Percentiles rank a stretch among this genome's conserved stretches.
These are phyloP conservation scores for Choreutis nemorana DNA, from an alignment of 2,888 invertebrate genomes.

Conservation along the genomic window DNA sequence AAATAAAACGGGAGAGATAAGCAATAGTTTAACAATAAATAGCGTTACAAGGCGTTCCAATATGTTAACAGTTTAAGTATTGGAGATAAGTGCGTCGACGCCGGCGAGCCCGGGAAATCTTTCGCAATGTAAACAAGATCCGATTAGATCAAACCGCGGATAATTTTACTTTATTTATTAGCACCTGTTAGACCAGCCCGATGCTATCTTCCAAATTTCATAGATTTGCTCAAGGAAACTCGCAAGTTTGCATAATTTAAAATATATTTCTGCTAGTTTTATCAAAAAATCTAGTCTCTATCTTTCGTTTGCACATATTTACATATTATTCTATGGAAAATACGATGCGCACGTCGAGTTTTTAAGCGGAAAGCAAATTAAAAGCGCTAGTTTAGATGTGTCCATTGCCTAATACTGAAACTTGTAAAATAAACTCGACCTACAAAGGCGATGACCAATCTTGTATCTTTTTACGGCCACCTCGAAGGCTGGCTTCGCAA, in stretches of 20 bases:
- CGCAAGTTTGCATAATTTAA: no score
- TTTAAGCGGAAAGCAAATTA: no score
- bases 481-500: constrained; percentile 29
- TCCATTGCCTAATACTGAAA: no score
- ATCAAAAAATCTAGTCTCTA: no score
- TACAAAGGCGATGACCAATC: background rate
- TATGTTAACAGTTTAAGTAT: constrained; percentile 44
- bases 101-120: constrained; percentile 24
- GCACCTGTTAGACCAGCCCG: constrained; percentile 31
- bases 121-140: constrained; percentile 54
- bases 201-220: constrained; percentile 33
- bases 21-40: constrained; percentile 50
- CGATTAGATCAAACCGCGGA: constrained; percentile 45
- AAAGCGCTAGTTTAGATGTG: no score
- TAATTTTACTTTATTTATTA: constrained; percentile 52
- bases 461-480: constrained; percentile 14
- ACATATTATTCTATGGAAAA: no score
- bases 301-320: no score
- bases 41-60: constrained; percentile 36
- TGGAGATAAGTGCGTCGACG: constrained; percentile 25
- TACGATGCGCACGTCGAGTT: no score
- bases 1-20: constrained; percentile 35
- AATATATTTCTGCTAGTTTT: no score
- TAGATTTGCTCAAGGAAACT: no score
- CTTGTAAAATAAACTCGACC: no score